phyloP scores from a whole-genome alignment of 1,140 invertebrate genomes.

The Glossosoma conforme region DNA sequence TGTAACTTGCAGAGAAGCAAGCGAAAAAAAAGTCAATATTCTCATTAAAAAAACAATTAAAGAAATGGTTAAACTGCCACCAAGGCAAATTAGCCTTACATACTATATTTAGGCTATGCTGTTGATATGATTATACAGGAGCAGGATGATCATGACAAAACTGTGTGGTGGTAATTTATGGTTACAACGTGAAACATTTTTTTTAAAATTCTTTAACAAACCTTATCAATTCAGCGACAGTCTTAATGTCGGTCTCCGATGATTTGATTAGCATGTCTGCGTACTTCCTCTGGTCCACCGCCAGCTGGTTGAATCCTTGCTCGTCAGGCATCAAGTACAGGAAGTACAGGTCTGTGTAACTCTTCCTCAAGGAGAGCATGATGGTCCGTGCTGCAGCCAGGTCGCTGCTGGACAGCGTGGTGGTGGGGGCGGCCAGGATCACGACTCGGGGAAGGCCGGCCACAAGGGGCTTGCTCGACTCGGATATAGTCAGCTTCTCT shows the following conservation, averaged over 20 bases:
- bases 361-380: conserved; percentile 38
- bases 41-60: too few relatives aligned
- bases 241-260: conserved; percentile 34
- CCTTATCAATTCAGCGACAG: conserved; percentile 38
- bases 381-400: conserved; percentile 37
- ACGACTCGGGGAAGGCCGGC: conserved; percentile 40
- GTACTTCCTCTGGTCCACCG: conserved; percentile 16
- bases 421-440: conserved; percentile 41
- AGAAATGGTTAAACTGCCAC: too few relatives aligned
- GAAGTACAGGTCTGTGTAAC: conserved; percentile 45
- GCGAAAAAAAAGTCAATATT: too few relatives aligned
- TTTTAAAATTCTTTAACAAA: too few relatives aligned
- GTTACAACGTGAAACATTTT: too few relatives aligned
- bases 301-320: conserved; percentile 31
- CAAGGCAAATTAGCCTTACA: too few relatives aligned
- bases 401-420: conserved; percentile 38
- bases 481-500: conserved; percentile 36
- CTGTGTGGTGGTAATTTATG: too few relatives aligned
- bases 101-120: too few relatives aligned
- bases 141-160: too few relatives aligned
- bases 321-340: conserved; percentile 38
- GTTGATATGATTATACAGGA: too few relatives aligned
- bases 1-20: too few relatives aligned
- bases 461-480: conserved; percentile 33
- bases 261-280: conserved; percentile 33